Evolutionary conservation across 1,140 invertebrate genomes (phyloP), one percentile per base, ranked within the genome.

Genomic region (Tetranychus cinnabarinus): DNA sequence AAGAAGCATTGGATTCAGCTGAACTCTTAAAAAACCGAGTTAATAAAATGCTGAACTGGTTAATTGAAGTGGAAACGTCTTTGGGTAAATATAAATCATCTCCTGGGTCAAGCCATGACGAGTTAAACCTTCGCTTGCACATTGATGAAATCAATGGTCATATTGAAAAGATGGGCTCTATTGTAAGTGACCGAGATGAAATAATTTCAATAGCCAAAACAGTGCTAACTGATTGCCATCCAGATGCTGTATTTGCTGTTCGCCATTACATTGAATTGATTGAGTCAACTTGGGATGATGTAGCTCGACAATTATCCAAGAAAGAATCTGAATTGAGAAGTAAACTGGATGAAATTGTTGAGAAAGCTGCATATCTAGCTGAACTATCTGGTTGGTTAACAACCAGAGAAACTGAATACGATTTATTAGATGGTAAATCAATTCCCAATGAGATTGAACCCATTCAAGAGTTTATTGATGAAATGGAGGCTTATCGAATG

Each of bases 241-340:
- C 89, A 1, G 90, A 97, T 73, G 88, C 86, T 36, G 82, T 88
- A 13, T 80, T 82, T 42, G 88, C 92, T 23, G 89, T 97, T 68
- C 92, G 92, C 71, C 90, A 96, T 70, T 97, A 90, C 89, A 86
- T 96, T 55, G 90, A 88, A 2, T 91, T 96, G 59, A 90, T 97
- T 60, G 85, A 93, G 67, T 84, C 87, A 15, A 77, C 90, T 65
- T 97, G 91, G 90, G 88, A 93, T 66, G 88, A 93, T 75, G 82
- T 85, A 4, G 56, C 39, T 12, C 10, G 63, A 12, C 69, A 67
- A 68, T 63, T 68, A 7, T 62, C 62, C 63, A 84, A 90, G 72
- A 78, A 89, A 47, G 83, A 86, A 60, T 78, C 82, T 64, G 83
- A 85, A 71, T 76, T 97, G 56, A 81, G 87, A 58, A 84, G 91